These are phyloP conservation scores for Apogon talboti DNA, from an alignment of 2,797 vertebrate species.

Conservation along the genomic window DNA sequence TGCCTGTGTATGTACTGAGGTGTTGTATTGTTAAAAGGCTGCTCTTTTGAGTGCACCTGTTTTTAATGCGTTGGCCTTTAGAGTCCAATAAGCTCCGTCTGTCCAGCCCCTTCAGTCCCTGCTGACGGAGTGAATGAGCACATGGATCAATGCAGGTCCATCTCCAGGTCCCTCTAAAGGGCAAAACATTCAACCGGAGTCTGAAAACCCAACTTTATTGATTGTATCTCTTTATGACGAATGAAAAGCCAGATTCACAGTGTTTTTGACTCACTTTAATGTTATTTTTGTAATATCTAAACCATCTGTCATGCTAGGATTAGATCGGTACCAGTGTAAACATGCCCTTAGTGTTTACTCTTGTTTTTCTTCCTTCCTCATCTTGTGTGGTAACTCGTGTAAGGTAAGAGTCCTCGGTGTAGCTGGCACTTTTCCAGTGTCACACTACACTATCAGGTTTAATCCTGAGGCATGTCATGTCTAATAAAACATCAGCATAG, in stretches of 20 bases:
- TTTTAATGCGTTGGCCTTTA: constrained; percentile 34
- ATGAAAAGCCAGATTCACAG: constrained; percentile 1
- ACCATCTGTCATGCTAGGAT: not conserved
- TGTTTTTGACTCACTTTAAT: constrained; percentile 1
- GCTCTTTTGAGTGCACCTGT: constrained; percentile 1
- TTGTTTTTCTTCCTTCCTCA: constrained; percentile 34
- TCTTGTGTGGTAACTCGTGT: constrained; percentile 51
- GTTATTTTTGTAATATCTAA: constrained; percentile 5
- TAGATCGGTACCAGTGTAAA: constrained; percentile 3
- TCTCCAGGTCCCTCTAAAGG: constrained; percentile 47
- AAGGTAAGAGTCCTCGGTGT: constrained; percentile 68
- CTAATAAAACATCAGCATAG: not conserved
- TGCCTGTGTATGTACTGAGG: not conserved
- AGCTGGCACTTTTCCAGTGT: constrained; percentile 2
- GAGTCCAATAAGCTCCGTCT: constrained; percentile 9
- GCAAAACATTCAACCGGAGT: constrained; percentile 23
- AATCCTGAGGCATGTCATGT: constrained; percentile 16
- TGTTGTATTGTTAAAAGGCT: not conserved
- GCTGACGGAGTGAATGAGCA: constrained; percentile 3
- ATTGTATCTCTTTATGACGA: constrained; percentile 24
- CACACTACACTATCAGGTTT: constrained; percentile 4
- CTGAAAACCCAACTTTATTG: constrained; percentile 8
- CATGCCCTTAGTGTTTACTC: constrained; percentile 30
- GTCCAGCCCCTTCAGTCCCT: not conserved
- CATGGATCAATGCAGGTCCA: constrained; percentile 24